Base-by-base conservation (phyloP, 2,113 vertebrate species). In the Phaethon lepturus region DNA sequence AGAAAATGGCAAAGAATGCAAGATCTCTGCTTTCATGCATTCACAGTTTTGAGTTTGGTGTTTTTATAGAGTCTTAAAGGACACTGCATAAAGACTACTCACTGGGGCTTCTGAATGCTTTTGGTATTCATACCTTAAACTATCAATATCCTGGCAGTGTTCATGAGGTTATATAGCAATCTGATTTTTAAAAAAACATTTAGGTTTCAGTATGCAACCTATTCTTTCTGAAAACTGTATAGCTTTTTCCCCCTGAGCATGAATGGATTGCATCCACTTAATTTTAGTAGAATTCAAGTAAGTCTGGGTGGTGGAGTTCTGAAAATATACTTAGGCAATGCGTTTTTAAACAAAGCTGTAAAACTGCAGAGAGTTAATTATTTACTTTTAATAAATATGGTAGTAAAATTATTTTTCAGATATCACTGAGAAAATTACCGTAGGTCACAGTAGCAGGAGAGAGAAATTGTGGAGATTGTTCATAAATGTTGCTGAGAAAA, bases 21-120 rank as follows among this genome's bases (percentile, higher is more conserved):
- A 3, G 2, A 3, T 15, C 31, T 75, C 40, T 18, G 24, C 24
- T 72, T 63, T 19, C 5, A 4, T 68, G 29, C 1, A 1, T 17
- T 93, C 31, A 11, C 7, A 13, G 25, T 14, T 83, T 33, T 50
- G 71, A 79, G 14, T 90, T 88, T 35, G 45, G 7, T 44, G 3
- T 20, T 53, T 59, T 52, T n/a, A 23, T 19, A 7, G 11, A 8
- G 2, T 23, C 20, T 45, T 79, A 18, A 44, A 64, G 40, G 49
- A 26, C 12, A 47, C 33, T 2, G 2, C 1, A 18, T 19, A 58
- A 84, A 84, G 69, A 20, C 20, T 66, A 7, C 10, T 40, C 7
- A 6, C 2, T 55, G n/a, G 7, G 42, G 18, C 28, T 90, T 73
- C 60, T 87, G 66, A 79, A 35, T 56, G 2, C 11, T 35, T 64